phyloP scores from a whole-genome alignment of 2,797 vertebrate species.

The Phylloscopus collybita region DNA sequence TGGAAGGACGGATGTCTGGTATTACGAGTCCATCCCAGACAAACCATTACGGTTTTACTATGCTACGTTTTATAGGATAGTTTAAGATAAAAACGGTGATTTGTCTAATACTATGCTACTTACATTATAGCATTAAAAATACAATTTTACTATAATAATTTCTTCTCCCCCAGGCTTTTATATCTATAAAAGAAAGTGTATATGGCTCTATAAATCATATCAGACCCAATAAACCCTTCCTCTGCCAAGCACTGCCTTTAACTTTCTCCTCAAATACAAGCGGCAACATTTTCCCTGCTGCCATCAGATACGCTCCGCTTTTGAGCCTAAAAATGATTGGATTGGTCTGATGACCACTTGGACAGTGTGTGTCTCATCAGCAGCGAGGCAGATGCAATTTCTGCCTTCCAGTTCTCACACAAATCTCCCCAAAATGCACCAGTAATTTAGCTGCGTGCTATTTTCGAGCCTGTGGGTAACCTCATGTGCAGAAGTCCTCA shows the following conservation, averaged over 20 bases:
- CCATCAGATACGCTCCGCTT: neutral
- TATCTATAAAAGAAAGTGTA: conserved; percentile 45
- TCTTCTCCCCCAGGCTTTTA: conserved; percentile 29
- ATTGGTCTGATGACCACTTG: neutral
- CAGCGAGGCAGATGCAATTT: neutral
- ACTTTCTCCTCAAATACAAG: conserved; percentile 15
- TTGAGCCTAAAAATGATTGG: conserved; percentile 1
- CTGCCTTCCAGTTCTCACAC: neutral
- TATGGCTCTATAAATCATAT: conserved; percentile 63
- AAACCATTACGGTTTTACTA: conserved; percentile 21
- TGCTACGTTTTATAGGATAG: conserved; percentile 7
- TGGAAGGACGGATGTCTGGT: neutral
- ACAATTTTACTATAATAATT: conserved; percentile 38
- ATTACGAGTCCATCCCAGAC: neutral
- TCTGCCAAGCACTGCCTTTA: conserved; percentile 24
- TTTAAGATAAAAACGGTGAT: conserved; percentile 30
- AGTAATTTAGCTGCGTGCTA: neutral
- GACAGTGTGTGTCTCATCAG: neutral
- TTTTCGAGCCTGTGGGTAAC: neutral
- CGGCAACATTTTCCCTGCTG: neutral
- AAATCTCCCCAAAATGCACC: neutral
- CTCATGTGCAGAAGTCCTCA: neutral
- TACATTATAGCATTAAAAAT: conserved; percentile 50
- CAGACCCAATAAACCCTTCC: conserved; percentile 45
- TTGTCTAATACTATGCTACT: conserved; percentile 14